phyloP scores from a whole-genome alignment of 2,113 vertebrate genomes.

The Phalacrocorax brasilianus region DNA sequence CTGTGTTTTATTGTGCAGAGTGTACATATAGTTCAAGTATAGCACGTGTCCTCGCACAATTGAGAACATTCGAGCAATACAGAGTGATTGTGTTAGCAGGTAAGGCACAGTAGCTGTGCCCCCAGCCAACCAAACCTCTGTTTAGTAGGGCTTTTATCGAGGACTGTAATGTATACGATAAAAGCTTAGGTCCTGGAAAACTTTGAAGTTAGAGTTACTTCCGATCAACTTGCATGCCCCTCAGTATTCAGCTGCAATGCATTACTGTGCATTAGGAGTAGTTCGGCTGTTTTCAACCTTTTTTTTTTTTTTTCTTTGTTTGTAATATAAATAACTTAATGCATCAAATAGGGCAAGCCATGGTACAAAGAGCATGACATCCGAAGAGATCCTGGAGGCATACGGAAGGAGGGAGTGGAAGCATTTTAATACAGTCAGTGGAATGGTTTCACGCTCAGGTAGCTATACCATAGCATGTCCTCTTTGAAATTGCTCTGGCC shows the following conservation, averaged over 20 bases:
- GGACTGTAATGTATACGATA: not conserved
- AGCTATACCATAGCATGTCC: not conserved
- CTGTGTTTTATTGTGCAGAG: constrained; percentile 47
- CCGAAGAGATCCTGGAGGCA: constrained; percentile 79
- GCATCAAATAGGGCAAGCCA: constrained; percentile 82
- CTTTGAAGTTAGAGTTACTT: not conserved
- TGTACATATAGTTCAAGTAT: constrained; percentile 41
- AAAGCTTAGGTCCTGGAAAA: constrained; percentile 4
- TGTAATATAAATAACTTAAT: not conserved
- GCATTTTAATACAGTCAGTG: constrained; percentile 84
- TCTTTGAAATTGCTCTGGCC: not conserved
- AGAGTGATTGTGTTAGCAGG: constrained; percentile 51
- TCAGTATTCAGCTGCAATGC: not conserved
- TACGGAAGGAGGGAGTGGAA: constrained; percentile 89
- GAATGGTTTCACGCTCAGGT: constrained; percentile 89
- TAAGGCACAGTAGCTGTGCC: constrained; percentile 11
- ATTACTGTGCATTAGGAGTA: not conserved
- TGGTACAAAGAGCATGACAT: constrained; percentile 83
- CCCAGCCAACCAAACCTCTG: constrained; percentile 1
- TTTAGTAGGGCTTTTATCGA: not conserved
- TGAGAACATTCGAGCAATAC: constrained; percentile 51
- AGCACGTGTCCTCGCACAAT: constrained; percentile 45
- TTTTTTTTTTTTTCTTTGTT: not conserved
- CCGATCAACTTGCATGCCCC: not conserved
- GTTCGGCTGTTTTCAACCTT: not conserved